Evolutionary conservation across 1,140 invertebrate genomes (phyloP).

Genomic region (Branchinecta lynchi): DNA sequence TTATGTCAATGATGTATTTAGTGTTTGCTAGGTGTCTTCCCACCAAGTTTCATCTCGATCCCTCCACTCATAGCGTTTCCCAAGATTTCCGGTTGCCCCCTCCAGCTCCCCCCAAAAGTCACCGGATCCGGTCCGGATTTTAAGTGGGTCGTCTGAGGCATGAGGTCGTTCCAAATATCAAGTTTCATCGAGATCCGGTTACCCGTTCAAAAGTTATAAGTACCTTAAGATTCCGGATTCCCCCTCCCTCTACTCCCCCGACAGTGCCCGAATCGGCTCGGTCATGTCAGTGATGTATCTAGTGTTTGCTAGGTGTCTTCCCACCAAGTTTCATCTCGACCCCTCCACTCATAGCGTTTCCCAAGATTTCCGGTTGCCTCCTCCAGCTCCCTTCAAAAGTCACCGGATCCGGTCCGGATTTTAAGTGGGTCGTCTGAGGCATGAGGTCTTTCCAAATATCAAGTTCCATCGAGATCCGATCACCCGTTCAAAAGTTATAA

Average conservation of each 20-base stretch:
- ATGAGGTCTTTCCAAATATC: slow-evolving; percentile 5
- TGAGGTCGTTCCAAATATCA: no score
- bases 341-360: neutral
- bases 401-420: slow-evolving; percentile 4
- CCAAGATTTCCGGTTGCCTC: slow-evolving; percentile 4
- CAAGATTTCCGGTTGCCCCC: neutral
- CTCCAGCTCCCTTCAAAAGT: slow-evolving; percentile 3
- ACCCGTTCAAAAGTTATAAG: no score
- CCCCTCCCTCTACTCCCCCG: no score
- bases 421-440: neutral
- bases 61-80: neutral
- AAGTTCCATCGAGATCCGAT: no score
- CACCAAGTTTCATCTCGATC: slow-evolving; percentile 4
- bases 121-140: neutral
- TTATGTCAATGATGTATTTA: no score
- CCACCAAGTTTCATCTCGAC: slow-evolving; percentile 8
- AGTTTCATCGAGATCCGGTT: no score
- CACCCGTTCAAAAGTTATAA: no score
- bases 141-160: no score
- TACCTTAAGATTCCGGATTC: no score
- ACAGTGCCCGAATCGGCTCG: no score
- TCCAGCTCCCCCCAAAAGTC: neutral
- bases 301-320: neutral
- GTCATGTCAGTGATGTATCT: slow-evolving; percentile 9
- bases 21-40: no score